Evolutionary conservation across 2,888 invertebrate species (phyloP).

Genomic region (Drosophila flavopinicola): DNA sequence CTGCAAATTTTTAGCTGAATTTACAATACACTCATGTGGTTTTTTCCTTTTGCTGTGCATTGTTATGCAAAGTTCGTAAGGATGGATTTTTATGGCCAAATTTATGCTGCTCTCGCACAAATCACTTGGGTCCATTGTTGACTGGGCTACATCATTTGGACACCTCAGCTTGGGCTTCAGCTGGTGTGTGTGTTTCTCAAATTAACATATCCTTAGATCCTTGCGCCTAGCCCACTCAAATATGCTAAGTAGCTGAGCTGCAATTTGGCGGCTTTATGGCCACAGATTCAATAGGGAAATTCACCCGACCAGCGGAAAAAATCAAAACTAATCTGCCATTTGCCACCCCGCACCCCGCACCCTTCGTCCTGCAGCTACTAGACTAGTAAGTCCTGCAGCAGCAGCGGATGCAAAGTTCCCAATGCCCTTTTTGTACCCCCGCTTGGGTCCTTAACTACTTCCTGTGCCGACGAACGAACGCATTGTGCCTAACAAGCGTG

Average conservation of each 20-base stretch:
- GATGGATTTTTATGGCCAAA: constrained; percentile 57
- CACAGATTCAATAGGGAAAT: constrained; percentile 73
- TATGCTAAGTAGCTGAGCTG: constrained; percentile 77
- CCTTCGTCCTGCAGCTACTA: not conserved
- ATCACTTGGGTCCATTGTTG: constrained; percentile 77
- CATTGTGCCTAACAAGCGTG: constrained; percentile 73
- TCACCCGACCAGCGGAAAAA: constrained; percentile 66
- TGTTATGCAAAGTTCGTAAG: constrained; percentile 69
- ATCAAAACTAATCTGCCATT: constrained; percentile 80
- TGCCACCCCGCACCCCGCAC: constrained; percentile 36
- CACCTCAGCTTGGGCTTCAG: constrained; percentile 59
- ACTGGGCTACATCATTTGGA: constrained; percentile 64
- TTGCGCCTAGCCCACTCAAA: constrained; percentile 69
- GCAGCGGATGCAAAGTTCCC: constrained; percentile 71
- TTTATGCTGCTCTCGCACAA: constrained; percentile 69
- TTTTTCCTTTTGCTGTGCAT: constrained; percentile 34
- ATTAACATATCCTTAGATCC: constrained; percentile 77
- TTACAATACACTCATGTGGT: not conserved
- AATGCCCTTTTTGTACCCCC: constrained; percentile 13
- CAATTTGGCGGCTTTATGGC: constrained; percentile 78
- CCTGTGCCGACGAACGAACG: constrained; percentile 58
- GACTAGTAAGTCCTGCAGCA: too few relatives aligned
- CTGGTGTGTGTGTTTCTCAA: constrained; percentile 47
- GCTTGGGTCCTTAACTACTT: constrained; percentile 70
- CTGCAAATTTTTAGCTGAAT: not conserved